Percentiles rank a stretch among this genome's conserved stretches.
phyloP scores from a whole-genome alignment of 2,113 vertebrate genomes.

The Antechinus flavipes region DNA sequence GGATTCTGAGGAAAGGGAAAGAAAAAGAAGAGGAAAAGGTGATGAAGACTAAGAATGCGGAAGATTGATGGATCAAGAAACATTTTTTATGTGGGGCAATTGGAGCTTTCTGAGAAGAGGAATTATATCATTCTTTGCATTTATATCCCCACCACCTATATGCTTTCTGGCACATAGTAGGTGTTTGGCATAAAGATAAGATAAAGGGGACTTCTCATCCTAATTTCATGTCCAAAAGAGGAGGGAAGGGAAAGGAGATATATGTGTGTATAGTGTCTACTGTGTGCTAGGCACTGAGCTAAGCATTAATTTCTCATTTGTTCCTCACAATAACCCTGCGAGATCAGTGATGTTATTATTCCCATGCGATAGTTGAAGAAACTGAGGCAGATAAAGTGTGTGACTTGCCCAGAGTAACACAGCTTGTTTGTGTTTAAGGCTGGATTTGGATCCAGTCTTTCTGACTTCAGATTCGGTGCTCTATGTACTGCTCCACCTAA shows the following conservation, averaged over 20 bases:
- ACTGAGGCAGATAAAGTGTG: neutral
- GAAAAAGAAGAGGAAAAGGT: neutral
- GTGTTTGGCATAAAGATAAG: neutral
- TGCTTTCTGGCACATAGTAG: neutral
- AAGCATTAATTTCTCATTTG: neutral
- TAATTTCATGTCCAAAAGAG: neutral
- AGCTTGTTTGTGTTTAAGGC: neutral
- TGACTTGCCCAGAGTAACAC: neutral
- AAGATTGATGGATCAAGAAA: neutral
- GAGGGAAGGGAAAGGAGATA: neutral
- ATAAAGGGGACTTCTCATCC: neutral
- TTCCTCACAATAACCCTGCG: neutral
- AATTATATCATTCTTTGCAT: neutral
- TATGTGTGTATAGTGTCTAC: neutral
- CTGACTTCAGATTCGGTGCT: neutral
- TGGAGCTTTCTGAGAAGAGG: neutral
- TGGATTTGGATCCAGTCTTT: neutral
- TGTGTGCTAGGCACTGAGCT: neutral
- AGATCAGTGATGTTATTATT: neutral
- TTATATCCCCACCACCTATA: neutral
- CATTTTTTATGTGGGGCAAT: neutral
- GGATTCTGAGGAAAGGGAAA: neutral
- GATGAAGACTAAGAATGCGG: neutral
- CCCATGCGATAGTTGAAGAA: neutral
- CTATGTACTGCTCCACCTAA: neutral